Conservation (phyloP, 2,888 invertebrate species). For the Timandra comae region DNA sequence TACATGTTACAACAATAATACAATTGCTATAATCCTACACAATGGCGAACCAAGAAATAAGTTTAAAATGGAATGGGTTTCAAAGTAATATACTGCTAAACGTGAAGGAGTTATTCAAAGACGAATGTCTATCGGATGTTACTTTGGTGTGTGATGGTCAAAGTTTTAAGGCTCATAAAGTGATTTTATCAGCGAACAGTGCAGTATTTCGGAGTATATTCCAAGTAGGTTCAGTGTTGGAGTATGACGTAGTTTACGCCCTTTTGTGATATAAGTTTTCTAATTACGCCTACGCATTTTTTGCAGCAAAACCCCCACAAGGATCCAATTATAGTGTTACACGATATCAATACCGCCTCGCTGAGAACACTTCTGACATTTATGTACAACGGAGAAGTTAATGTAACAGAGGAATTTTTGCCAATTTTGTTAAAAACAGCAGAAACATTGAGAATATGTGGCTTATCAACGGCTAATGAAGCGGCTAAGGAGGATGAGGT, state of each 20-base stretch:
- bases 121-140: constrained; percentile 81
- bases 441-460: constrained; percentile 81
- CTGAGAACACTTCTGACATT: constrained; percentile 80
- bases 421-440: constrained; percentile 81
- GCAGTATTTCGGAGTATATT: constrained; percentile 80
- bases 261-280: constrained; percentile 17
- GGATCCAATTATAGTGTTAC: constrained; percentile 84
- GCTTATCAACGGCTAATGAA: constrained; percentile 78
- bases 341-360: constrained; percentile 82
- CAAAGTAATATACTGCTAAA: constrained; percentile 79
- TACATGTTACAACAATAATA: no score
- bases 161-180: constrained; percentile 81
- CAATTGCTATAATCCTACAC: no score
- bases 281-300: constrained; percentile 51
- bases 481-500: constrained; percentile 61
- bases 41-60: constrained; percentile 78
- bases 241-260: no score
- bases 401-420: constrained; percentile 82
- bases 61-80: constrained; percentile 83
- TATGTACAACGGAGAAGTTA: constrained; percentile 85
- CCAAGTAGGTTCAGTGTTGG: constrained; percentile 55
- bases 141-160: constrained; percentile 81
- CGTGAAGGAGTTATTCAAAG: constrained; percentile 79
- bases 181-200: constrained; percentile 82
- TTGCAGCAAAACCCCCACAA: constrained; percentile 83